These are phyloP conservation scores for Noctua janthe DNA, from an alignment of 2,888 invertebrate species.

Conservation along the genomic window DNA sequence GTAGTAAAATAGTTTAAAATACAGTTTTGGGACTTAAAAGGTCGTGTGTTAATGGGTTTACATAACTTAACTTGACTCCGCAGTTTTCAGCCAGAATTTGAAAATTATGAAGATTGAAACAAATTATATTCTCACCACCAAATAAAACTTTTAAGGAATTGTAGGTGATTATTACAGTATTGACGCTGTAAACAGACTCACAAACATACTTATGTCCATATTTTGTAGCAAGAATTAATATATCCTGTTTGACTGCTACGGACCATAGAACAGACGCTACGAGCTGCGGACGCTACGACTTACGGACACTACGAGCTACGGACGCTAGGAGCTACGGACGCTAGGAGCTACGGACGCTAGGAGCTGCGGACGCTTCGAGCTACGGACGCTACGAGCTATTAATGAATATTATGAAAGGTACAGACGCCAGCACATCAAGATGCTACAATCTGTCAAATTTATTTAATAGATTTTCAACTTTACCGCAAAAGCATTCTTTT, in stretches of 20 bases:
- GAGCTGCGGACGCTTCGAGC: too few relatives aligned
- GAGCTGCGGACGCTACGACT: constrained; percentile 18
- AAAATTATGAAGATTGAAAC: neutral
- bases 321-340: neutral
- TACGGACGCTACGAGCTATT: too few relatives aligned
- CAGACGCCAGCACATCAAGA: too few relatives aligned
- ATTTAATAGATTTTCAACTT: too few relatives aligned
- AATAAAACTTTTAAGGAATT: neutral
- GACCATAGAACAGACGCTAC: neutral
- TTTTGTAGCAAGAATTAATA: neutral
- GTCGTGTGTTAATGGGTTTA: neutral
- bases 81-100: neutral
- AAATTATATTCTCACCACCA: neutral
- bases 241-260: neutral
- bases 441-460: too few relatives aligned
- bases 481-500: neutral
- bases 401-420: neutral
- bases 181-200: neutral
- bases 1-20: neutral
- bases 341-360: too few relatives aligned
- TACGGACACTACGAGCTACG: constrained; percentile 9
- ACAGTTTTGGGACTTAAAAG: neutral
- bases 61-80: neutral
- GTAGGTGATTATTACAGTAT: neutral
- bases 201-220: neutral